These are phyloP conservation scores for Acanthisitta chloris DNA, from an alignment of 2,113 vertebrate species.

Conservation along the genomic window DNA sequence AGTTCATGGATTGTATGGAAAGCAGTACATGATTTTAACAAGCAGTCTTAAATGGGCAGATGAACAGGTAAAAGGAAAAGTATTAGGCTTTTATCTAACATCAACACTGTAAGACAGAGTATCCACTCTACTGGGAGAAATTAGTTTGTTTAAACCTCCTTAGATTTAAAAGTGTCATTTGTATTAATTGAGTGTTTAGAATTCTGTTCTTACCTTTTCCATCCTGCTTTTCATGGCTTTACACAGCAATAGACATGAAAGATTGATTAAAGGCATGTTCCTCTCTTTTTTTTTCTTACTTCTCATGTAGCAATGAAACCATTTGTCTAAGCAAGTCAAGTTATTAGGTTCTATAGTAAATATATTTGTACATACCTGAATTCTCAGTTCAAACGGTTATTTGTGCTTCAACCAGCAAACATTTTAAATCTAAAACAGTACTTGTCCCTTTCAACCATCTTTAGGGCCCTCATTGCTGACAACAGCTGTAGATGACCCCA, in stretches of 20 bases:
- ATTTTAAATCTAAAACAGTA: background rate
- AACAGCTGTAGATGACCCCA: background rate
- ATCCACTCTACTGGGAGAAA: background rate
- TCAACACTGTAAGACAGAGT: background rate
- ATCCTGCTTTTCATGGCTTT: background rate
- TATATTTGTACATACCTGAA: background rate
- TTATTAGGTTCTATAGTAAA: background rate
- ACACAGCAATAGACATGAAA: background rate
- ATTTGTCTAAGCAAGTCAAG: background rate
- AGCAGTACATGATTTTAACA: background rate
- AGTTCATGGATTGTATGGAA: background rate
- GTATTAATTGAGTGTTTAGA: background rate
- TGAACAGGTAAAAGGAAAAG: background rate
- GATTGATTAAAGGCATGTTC: background rate
- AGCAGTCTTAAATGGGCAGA: background rate
- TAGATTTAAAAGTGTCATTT: background rate
- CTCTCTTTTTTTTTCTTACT: background rate
- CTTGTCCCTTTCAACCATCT: background rate
- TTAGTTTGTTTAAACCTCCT: background rate
- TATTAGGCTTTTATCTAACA: background rate
- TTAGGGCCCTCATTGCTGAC: background rate
- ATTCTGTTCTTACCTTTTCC: background rate
- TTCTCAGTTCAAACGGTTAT: background rate
- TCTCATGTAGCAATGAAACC: background rate
- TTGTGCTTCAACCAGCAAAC: background rate